phyloP scores from a whole-genome alignment of 1,140 invertebrate genomes.

The Melitaea cinxia region DNA sequence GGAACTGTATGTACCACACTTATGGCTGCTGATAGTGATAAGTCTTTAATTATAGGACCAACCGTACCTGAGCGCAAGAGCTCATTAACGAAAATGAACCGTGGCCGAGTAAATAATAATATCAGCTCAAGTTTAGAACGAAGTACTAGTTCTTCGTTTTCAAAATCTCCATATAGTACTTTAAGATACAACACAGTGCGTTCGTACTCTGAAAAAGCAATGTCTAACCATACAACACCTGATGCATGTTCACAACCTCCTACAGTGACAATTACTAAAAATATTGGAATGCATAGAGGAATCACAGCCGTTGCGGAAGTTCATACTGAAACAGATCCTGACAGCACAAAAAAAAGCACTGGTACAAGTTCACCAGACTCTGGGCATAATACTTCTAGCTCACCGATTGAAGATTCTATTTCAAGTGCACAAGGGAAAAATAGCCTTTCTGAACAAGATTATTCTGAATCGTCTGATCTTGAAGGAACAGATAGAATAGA shows the following conservation, averaged over 20 bases:
- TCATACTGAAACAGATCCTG: conserved; percentile 83
- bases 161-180: conserved; percentile 80
- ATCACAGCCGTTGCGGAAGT: conserved; percentile 82
- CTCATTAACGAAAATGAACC: conserved; percentile 82
- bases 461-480: conserved; percentile 91
- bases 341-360: conserved; percentile 76
- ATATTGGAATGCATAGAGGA: conserved; percentile 75
- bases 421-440: conserved; percentile 86
- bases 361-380: conserved; percentile 89
- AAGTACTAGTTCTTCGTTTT: conserved; percentile 69
- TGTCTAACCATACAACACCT: conserved; percentile 58
- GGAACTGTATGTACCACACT: conserved; percentile 93
- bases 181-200: conserved; percentile 81
- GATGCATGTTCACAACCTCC: conserved; percentile 54
- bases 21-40: conserved; percentile 83
- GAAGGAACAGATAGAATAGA: conserved; percentile 93
- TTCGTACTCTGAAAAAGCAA: conserved; percentile 83
- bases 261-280: conserved; percentile 66
- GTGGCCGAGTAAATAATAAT: conserved; percentile 68
- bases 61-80: conserved; percentile 90
- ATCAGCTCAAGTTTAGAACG: conserved; percentile 83
- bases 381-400: conserved; percentile 90
- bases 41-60: conserved; percentile 84
- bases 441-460: conserved; percentile 87
- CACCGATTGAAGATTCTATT: conserved; percentile 88